Evolutionary conservation across 2,797 vertebrate genomes (phyloP).

Genomic region (Chiloscyllium punctatum): DNA sequence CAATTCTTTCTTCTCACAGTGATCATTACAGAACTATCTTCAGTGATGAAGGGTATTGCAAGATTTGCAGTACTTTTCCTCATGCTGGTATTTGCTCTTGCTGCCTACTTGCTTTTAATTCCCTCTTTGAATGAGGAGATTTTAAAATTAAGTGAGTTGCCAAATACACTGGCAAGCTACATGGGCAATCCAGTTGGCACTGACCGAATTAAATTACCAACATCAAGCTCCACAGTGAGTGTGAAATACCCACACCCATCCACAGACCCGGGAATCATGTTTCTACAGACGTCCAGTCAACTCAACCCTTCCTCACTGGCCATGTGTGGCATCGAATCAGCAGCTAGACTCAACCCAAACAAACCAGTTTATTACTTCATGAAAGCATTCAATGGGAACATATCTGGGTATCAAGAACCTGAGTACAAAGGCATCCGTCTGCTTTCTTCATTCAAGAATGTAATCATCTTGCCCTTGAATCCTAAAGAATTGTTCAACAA

Average conservation of each 20-base stretch:
- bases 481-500: slow-evolving; percentile 25
- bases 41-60: background rate
- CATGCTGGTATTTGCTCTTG: too few species aligned
- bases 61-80: background rate
- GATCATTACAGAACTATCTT: background rate
- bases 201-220: too few species aligned
- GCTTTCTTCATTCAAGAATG: slow-evolving; percentile 37
- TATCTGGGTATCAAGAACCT: background rate
- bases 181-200: too few species aligned
- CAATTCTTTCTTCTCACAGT: slow-evolving; percentile 2
- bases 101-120: too few species aligned
- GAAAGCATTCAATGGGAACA: slow-evolving; percentile 35
- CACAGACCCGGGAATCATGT: slow-evolving; percentile 33
- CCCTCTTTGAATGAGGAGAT: too few species aligned
- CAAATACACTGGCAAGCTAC: too few species aligned
- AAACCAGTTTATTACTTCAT: slow-evolving; percentile 37
- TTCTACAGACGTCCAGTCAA: slow-evolving; percentile 30
- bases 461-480: slow-evolving; percentile 38
- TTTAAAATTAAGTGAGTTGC: too few species aligned
- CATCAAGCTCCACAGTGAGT: background rate
- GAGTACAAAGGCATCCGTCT: background rate
- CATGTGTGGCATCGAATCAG: slow-evolving; percentile 39
- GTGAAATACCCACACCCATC: background rate
- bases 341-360: slow-evolving; percentile 33
- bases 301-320: slow-evolving; percentile 20